Conservation (phyloP, 2,797 vertebrate species). For the Myoxocephalus aenaeus region DNA sequence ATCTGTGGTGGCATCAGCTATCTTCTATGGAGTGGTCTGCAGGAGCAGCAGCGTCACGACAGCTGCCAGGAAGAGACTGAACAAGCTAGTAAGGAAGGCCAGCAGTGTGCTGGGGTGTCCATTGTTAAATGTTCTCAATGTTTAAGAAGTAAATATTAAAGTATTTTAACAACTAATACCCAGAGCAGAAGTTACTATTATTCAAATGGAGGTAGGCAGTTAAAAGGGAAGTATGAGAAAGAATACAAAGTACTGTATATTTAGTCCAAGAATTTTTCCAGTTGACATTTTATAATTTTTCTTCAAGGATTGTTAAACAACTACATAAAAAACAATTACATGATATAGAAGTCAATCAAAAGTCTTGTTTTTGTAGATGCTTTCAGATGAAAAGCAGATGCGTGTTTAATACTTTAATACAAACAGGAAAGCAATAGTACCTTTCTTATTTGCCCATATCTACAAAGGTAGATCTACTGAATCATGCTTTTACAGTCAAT, state of each 20-base stretch:
- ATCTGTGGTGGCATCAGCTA: too few relatives aligned
- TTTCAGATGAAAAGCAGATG: not conserved
- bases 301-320: not conserved
- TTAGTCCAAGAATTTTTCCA: not conserved
- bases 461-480: conserved; percentile 21
- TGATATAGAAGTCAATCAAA: not conserved
- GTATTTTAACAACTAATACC: not conserved
- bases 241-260: not conserved
- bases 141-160: not conserved
- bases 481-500: conserved; percentile 36
- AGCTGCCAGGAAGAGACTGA: too few relatives aligned
- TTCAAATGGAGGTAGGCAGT: not conserved
- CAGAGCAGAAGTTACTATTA: not conserved
- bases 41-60: too few relatives aligned
- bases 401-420: not conserved
- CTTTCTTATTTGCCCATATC: not conserved
- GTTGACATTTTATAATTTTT: not conserved
- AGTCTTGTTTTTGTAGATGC: not conserved
- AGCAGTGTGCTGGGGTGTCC: too few relatives aligned
- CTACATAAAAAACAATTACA: not conserved
- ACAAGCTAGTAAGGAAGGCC: too few relatives aligned
- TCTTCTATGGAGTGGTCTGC: too few relatives aligned
- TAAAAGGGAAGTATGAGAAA: not conserved
- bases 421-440: not conserved
- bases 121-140: not conserved